These are phyloP conservation scores for Prorops nasuta DNA, from an alignment of 1,140 invertebrate genomes.

Conservation along the genomic window DNA sequence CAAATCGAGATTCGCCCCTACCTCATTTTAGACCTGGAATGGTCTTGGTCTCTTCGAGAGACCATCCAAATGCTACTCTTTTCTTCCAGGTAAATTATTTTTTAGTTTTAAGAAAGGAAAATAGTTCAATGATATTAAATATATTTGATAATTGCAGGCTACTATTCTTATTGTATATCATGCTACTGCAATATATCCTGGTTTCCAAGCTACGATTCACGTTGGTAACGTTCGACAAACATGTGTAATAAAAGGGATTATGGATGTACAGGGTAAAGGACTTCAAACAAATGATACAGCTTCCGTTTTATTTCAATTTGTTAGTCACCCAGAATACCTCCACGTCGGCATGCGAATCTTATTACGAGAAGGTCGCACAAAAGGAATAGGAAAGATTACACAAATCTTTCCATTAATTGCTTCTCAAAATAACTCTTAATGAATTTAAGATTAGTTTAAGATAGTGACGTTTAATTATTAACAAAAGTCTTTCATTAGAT, in stretches of 20 bases:
- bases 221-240: slow-evolving; percentile 95
- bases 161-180: slow-evolving; percentile 84
- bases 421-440: slow-evolving; percentile 30
- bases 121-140: not conserved
- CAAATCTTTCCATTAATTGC: slow-evolving; percentile 71
- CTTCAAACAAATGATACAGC: slow-evolving; percentile 82
- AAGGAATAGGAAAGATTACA: slow-evolving; percentile 88
- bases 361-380: slow-evolving; percentile 84
- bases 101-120: not conserved
- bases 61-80: slow-evolving; percentile 67
- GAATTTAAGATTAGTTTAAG: too few relatives aligned
- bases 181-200: slow-evolving; percentile 76
- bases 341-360: slow-evolving; percentile 81
- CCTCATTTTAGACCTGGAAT: slow-evolving; percentile 78
- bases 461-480: too few relatives aligned
- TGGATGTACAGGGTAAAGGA: slow-evolving; percentile 56
- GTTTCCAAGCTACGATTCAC: slow-evolving; percentile 92
- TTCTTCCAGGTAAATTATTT: slow-evolving; percentile 69
- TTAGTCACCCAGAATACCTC: slow-evolving; percentile 89
- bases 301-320: slow-evolving; percentile 85
- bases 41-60: slow-evolving; percentile 64
- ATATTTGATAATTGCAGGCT: slow-evolving; percentile 63
- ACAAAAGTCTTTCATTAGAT: too few relatives aligned
- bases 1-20: slow-evolving; percentile 57
- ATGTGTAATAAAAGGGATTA: slow-evolving; percentile 77